Evolutionary conservation across 2,113 vertebrate genomes (phyloP), one percentile per base, ranked within the genome.

Genomic region (Archilochus colubris): DNA sequence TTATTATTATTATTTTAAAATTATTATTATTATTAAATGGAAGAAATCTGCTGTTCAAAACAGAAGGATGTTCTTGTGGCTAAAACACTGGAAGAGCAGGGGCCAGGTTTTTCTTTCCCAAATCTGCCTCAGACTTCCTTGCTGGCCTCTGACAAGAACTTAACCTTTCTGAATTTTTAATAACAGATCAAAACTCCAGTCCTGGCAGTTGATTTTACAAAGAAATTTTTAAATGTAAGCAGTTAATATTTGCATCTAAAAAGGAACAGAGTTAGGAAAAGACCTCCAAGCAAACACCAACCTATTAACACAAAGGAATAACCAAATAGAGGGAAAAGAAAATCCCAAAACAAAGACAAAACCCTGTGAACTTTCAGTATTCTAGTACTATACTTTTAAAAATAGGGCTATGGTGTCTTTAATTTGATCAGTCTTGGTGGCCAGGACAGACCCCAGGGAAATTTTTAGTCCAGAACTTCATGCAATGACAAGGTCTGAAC

Each of bases 21-120:
- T 38, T 55, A 46, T 46, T 50, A 23, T n/a, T 50, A 68, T 69
- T 74, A 67, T 84, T 74, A 13, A 69, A 86, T 50, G 59, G 43
- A 54, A 94, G 44, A 94, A 89, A 76, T 73, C 69, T 76, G 83
- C 15, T 70, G 25, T 69, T 92, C 58, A 82, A 94, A 94, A 85
- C 62, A 92, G 77, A 59, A 91, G 28, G 89, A 94, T 82, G 63
- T 63, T 88, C 87, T 79, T 77, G 82, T 66, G 67, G 63, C n/a
- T 88, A 82, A 96, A 91, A 38, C 59, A 57, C 89, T 66, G 48
- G 55, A 91, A 86, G 28, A 82, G 61, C 28, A 77, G 33, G 50
- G 20, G 40, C 55, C 74, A 50, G 36, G 64, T 43, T 80, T 86
- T 85, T 50, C 79, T 82, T 69, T 57, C 21, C 54, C 31, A 82